phyloP scores from a whole-genome alignment of 2,797 vertebrate genomes.

The Propithecus deckenii region DNA sequence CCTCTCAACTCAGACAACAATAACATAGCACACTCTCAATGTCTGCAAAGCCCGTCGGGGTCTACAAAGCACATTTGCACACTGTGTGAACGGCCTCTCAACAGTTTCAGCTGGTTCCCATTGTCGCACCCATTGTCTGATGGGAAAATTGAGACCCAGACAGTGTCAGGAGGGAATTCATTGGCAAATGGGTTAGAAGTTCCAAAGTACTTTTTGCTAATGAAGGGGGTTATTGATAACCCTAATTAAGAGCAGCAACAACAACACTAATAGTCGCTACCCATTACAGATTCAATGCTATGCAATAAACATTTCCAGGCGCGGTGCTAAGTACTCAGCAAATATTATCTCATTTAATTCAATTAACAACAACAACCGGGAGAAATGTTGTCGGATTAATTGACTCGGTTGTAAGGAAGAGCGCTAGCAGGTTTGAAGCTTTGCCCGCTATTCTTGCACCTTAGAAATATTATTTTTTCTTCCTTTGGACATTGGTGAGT shows the following conservation, averaged over 20 bases:
- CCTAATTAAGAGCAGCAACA: neutral
- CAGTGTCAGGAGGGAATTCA: neutral
- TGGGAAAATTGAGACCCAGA: neutral
- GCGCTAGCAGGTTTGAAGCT: neutral
- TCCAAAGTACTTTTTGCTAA: neutral
- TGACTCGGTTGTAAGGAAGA: neutral
- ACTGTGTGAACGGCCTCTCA: neutral
- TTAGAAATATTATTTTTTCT: neutral
- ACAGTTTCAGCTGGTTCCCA: neutral
- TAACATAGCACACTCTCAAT: accelerated
- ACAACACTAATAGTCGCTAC: neutral
- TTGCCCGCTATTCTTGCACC: neutral
- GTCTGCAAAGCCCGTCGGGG: neutral
- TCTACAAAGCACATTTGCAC: accelerated
- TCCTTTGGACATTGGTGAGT: neutral
- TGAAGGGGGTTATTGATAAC: constrained; percentile 35
- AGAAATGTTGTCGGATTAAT: neutral
- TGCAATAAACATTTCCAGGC: neutral
- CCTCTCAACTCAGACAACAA: neutral
- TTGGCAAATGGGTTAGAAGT: neutral
- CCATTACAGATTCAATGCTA: neutral
- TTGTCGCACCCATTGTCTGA: neutral
- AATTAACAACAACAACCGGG: neutral
- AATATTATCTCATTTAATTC: constrained; percentile 66
- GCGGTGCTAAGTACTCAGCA: neutral